These are phyloP conservation scores for Papilio polytes DNA, from an alignment of 1,140 invertebrate genomes.

Conservation along the genomic window DNA sequence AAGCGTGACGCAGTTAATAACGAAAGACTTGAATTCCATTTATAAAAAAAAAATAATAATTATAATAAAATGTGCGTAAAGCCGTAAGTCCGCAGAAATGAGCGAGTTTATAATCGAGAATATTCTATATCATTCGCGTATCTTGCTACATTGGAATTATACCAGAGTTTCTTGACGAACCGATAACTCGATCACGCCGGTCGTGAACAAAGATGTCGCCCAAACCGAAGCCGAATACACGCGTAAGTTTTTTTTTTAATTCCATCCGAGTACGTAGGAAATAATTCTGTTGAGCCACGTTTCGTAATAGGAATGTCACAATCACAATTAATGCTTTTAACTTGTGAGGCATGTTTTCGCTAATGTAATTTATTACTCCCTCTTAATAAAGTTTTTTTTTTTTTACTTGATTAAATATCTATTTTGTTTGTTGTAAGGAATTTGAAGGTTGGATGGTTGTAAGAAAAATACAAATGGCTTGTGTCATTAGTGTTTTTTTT, in stretches of 20 bases:
- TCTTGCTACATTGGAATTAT: conserved; percentile 59
- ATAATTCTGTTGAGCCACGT: conserved; percentile 3
- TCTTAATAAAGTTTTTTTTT: no score
- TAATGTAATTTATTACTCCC: conserved; percentile 11
- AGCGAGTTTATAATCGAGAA: conserved; percentile 55
- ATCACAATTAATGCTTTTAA: neutral
- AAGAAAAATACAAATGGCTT: neutral
- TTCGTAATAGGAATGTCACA: neutral
- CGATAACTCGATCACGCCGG: conserved; percentile 34
- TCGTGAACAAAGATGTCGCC: conserved; percentile 61
- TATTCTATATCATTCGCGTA: conserved; percentile 57
- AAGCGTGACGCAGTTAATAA: neutral
- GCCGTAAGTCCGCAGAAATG: conserved; percentile 53
- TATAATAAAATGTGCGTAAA: conserved; percentile 42
- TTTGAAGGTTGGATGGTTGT: neutral
- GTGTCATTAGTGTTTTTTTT: neutral
- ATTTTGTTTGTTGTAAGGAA: neutral
- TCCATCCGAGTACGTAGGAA: neutral
- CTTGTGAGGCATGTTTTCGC: neutral
- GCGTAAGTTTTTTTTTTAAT: conserved; percentile 56
- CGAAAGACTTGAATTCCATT: conserved; percentile 2
- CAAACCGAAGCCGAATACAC: conserved; percentile 57
- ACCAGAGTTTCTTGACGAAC: conserved; percentile 68
- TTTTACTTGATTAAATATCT: conserved; percentile 3
- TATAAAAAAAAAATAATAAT: conserved; percentile 4